Evolutionary conservation across 1,140 invertebrate genomes (phyloP).

Genomic region (Conopomorpha cramerella): DNA sequence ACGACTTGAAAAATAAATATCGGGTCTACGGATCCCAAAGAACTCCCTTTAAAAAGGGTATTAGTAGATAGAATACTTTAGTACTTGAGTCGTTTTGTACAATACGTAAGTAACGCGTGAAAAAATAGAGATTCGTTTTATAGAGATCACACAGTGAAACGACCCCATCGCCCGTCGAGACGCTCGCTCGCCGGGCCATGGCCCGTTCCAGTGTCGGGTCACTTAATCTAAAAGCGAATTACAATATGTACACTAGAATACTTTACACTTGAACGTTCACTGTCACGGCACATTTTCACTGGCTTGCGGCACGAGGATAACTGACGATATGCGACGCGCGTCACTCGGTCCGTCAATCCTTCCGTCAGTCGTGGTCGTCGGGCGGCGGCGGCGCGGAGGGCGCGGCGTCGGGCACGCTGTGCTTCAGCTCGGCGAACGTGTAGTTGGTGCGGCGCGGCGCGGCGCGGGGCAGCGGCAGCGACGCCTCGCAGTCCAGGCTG

Average conservation of each 20-base stretch:
- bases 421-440: conserved; percentile 46
- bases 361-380: neutral
- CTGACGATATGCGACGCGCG: too few relatives aligned
- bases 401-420: conserved; percentile 28
- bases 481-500: conserved; percentile 24
- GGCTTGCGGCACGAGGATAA: too few relatives aligned
- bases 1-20: neutral
- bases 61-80: conserved; percentile 31
- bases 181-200: conserved; percentile 20
- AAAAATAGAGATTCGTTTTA: conserved; percentile 59
- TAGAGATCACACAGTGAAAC: conserved; percentile 55
- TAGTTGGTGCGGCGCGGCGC: conserved; percentile 18
- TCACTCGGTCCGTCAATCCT: neutral
- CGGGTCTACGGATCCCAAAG: neutral
- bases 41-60: neutral
- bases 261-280: too few relatives aligned
- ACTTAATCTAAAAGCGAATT: conserved; percentile 46
- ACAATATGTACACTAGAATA: conserved; percentile 55
- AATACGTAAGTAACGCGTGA: conserved; percentile 54
- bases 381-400: conserved; percentile 17
- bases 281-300: too few relatives aligned
- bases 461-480: conserved; percentile 8
- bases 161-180: conserved; percentile 36
- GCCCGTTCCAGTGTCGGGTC: conserved; percentile 49
- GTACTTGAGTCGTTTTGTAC: conserved; percentile 53